Percentiles rank a stretch among this genome's conserved stretches.
These are phyloP conservation scores for Eristalinus aeneus DNA, from an alignment of 2,888 invertebrate genomes.

Conservation along the genomic window DNA sequence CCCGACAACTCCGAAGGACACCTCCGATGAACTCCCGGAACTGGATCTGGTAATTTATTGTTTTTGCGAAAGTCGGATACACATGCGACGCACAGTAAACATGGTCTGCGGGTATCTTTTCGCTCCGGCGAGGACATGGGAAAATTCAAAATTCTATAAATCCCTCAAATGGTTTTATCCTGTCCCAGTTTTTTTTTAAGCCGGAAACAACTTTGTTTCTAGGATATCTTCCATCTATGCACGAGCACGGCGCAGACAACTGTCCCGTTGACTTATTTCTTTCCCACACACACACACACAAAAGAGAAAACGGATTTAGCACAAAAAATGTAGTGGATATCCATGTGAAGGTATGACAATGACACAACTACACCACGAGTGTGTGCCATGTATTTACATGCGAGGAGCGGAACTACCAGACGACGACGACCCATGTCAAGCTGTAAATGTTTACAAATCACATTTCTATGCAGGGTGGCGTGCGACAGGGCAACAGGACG, in stretches of 20 bases:
- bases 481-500: neutral
- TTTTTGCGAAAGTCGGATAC: constrained; percentile 49
- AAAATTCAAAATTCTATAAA: constrained; percentile 68
- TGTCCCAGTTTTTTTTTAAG: constrained; percentile 35
- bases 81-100: constrained; percentile 5
- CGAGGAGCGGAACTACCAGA: constrained; percentile 8
- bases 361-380: neutral
- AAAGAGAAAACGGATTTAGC: neutral
- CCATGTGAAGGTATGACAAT: neutral
- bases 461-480: constrained; percentile 18
- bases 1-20: constrained; percentile 18
- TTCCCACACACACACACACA: neutral
- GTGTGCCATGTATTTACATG: constrained; percentile 20
- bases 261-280: constrained; percentile 29
- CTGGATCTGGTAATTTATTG: constrained; percentile 51
- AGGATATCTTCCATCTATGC: constrained; percentile 18
- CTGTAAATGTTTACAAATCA: constrained; percentile 48
- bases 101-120: no score
- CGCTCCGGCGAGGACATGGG: constrained; percentile 2
- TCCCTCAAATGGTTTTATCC: constrained; percentile 65
- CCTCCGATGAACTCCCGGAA: constrained; percentile 28
- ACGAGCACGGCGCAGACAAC: neutral
- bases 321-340: neutral
- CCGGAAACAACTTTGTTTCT: constrained; percentile 33
- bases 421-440: constrained; percentile 42